Evolutionary conservation across 2,113 vertebrate genomes (phyloP).

Genomic region (Acrocephalus arundinaceus): DNA sequence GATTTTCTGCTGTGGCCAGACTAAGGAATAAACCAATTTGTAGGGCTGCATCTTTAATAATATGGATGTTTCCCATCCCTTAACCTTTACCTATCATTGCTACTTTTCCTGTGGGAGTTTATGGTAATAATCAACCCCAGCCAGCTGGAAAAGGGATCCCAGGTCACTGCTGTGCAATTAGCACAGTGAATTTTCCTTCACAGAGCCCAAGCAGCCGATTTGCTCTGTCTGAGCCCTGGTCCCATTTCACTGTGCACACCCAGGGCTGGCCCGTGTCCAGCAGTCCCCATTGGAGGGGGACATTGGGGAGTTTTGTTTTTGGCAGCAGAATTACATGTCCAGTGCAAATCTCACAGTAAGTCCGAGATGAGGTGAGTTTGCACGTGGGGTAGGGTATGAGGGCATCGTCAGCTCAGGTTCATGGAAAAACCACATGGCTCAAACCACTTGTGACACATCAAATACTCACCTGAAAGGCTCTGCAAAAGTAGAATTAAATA

Average conservation of each 20-base stretch:
- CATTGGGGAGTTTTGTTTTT: not conserved
- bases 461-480: constrained; percentile 19
- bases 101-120: not conserved
- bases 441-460: not conserved
- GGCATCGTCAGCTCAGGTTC: not conserved
- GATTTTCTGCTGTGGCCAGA: not conserved
- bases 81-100: not conserved
- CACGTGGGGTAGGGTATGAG: not conserved
- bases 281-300: not conserved
- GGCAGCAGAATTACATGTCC: not conserved
- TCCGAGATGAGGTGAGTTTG: not conserved
- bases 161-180: not conserved
- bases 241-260: not conserved
- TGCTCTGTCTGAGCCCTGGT: not conserved
- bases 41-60: not conserved
- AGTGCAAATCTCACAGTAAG: not conserved
- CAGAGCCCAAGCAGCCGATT: not conserved
- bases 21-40: not conserved
- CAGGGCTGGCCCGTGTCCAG: not conserved
- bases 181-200: not conserved
- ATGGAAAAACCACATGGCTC: not conserved
- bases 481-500: constrained; percentile 32
- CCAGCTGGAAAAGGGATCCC: not conserved
- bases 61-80: not conserved
- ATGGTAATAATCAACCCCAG: not conserved